Base-by-base conservation (phyloP, 2,113 vertebrate species). In the Salvelinus sp. region DNA sequence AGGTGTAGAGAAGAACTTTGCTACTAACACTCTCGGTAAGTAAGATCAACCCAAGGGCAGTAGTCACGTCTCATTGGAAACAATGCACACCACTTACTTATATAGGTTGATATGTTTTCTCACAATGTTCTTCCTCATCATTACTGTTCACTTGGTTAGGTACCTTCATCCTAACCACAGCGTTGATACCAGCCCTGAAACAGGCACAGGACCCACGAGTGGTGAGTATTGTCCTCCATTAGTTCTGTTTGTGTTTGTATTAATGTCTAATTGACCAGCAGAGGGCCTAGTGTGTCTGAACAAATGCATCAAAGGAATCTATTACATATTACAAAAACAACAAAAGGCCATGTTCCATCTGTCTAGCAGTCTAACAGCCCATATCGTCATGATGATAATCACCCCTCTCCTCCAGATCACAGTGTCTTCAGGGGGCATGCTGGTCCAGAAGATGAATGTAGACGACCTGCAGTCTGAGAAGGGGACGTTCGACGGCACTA, bases 381-480 rank as follows among this genome's bases (percentile, higher is more conserved):
- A 16, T 33, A 16, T 54, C 0, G 50, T 54, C 12, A 54, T 18
- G 16, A 54, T 54, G 50, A 54, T 54, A 18, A 54, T 50, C 20
- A 1, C 16, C 13, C 1, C 44, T 27, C 30, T 30, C 14, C 65
- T 68, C 30, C 87, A 97, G 96, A 81, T 97, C 69, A 97, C 93
- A 0, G 95, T 96, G 72, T 97, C 96, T 1, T 97, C 96, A 0
- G 95, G 96, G 3, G 95, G 95, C 50, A 96, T 96, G 95, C 88
- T 96, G 65, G 95, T 96, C 0, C 95, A 97, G 85, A 96, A 95
- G 82, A 68, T 97, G 75, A 91, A 95, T 1, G 0, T 92, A 12
- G 93, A 93, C 1, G 93, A 97, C 87, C 92, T 96, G 67, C 95
- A 97, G 90, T 93, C 91, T 0, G 93, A 83, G 87, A 94, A 70